Conservation (phyloP, 2,888 invertebrate genomes). For the Cheilosia urbana region DNA sequence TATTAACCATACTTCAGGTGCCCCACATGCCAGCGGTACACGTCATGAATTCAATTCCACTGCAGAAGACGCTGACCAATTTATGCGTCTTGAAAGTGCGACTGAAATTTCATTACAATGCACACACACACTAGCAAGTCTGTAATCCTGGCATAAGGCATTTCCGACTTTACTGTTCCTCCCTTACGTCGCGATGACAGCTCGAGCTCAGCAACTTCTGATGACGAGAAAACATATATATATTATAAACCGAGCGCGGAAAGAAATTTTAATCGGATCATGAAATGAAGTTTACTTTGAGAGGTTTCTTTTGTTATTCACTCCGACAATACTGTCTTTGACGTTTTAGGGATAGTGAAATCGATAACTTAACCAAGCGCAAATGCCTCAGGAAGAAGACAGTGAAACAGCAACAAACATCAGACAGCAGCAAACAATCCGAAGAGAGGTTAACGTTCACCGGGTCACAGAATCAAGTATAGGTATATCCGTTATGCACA, state of each 20-base stretch:
- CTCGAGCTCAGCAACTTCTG: slow-evolving; percentile 11
- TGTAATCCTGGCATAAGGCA: slow-evolving; percentile 45
- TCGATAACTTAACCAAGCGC: slow-evolving; percentile 60
- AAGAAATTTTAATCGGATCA: slow-evolving; percentile 73
- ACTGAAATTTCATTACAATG: slow-evolving; percentile 49
- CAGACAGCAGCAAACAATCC: slow-evolving; percentile 38
- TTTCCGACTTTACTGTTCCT: neutral
- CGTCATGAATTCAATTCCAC: slow-evolving; percentile 43
- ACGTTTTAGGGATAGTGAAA: slow-evolving; percentile 44
- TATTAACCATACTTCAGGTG: neutral
- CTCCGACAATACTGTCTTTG: slow-evolving; percentile 1
- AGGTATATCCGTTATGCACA: slow-evolving; percentile 32
- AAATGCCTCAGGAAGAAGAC: slow-evolving; percentile 28
- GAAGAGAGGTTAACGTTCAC: slow-evolving; percentile 71
- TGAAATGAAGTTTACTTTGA: slow-evolving; percentile 69
- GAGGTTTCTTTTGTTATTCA: slow-evolving; percentile 58
- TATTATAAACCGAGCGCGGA: slow-evolving; percentile 21
- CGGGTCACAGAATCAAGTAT: slow-evolving; percentile 69
- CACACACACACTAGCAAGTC: slow-evolving; percentile 50
- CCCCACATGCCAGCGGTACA: slow-evolving; percentile 2
- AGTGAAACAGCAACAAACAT: neutral
- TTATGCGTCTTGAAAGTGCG: slow-evolving; percentile 38
- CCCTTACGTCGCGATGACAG: neutral
- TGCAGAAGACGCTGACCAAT: neutral
- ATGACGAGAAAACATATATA: slow-evolving; percentile 41